These are phyloP conservation scores for Nematolebias whitei DNA, from an alignment of 2,113 vertebrate species.

Conservation along the genomic window DNA sequence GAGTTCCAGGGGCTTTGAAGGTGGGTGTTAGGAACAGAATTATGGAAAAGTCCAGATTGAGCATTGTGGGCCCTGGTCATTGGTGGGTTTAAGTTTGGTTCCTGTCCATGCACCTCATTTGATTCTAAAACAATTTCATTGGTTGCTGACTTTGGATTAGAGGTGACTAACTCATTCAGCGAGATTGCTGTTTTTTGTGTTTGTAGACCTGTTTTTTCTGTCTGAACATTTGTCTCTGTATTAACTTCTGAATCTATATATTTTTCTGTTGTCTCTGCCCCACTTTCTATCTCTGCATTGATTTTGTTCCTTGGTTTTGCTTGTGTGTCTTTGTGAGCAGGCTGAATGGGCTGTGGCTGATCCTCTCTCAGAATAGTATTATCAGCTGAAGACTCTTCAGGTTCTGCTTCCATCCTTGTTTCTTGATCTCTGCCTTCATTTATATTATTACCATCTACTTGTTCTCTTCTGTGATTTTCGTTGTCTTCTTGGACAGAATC, in stretches of 20 bases:
- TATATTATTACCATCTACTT: slow-evolving; percentile 12
- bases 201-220: slow-evolving; percentile 14
- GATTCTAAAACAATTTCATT: slow-evolving; percentile 52
- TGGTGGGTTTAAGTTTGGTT: slow-evolving; percentile 22
- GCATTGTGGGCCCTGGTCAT: slow-evolving; percentile 20
- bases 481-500: slow-evolving; percentile 7
- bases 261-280: slow-evolving; percentile 27
- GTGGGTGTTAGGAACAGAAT: slow-evolving; percentile 33
- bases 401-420: slow-evolving; percentile 36
- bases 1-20: slow-evolving; percentile 72
- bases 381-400: slow-evolving; percentile 83
- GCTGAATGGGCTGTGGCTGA: slow-evolving; percentile 44
- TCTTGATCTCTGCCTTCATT: slow-evolving; percentile 4
- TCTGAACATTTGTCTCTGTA: slow-evolving; percentile 8
- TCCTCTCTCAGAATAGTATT: slow-evolving; percentile 65
- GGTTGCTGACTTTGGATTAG: slow-evolving; percentile 27
- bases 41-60: slow-evolving; percentile 26
- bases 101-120: slow-evolving; percentile 16
- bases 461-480: slow-evolving; percentile 3
- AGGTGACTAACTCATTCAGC: slow-evolving; percentile 27
- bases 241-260: slow-evolving; percentile 14
- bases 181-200: slow-evolving; percentile 21
- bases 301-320: slow-evolving; percentile 11
- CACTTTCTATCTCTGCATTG: slow-evolving; percentile 25
- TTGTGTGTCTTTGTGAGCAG: slow-evolving; percentile 26